Base-by-base conservation (phyloP, 2,888 invertebrate genomes). In the Hirtodrosophila histrioides region DNA sequence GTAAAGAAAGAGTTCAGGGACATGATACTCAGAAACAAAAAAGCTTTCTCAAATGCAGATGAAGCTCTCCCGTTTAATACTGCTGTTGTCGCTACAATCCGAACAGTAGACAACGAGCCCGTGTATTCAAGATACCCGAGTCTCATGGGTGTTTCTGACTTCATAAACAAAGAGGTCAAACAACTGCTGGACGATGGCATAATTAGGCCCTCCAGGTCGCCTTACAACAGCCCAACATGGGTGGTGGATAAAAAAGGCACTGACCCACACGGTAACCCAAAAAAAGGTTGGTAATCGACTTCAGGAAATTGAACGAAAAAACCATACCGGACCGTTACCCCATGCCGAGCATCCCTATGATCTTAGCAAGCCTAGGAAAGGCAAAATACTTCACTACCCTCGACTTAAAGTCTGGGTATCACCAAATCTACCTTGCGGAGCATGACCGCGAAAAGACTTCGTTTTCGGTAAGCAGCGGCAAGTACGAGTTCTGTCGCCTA, bases 331-430 rank as follows among this genome's bases (percentile, higher is more conserved):
- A 91, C 49, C 68, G 76, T 5, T 90, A 86, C 61, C 90, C 90
- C 4, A 64, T 91, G 40, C 89, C 91, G 0, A 88, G 88, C 57
- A 91, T 90, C 8, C 67, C 73, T 3, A 88, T 90, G 45, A 90
- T 91, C 53, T 63, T 91, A 29, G 89, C 90, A 55, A 85, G 90
- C 74, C 55, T 91, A 56, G 89, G 90, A 33, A 78, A 86, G 56
- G 72, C 88, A 4, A 78, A 82, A 64, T 91, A 90, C 69, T 91
- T 91, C 57, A 80, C 89, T 1, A 88, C 86, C 4, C 37, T 92
- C 33, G 91, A 91, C 68, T 51, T 91, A 23, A 85, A 90, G 4
- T 78, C 78, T 5, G 91, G 91, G 0, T 92, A 88, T 68, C 91
- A 91, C 58, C 91, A 91, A 74, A 89, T 91, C 10, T 23, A 63